phyloP scores from a whole-genome alignment of 23 tunicate species.

The Ciona savignyi region DNA sequence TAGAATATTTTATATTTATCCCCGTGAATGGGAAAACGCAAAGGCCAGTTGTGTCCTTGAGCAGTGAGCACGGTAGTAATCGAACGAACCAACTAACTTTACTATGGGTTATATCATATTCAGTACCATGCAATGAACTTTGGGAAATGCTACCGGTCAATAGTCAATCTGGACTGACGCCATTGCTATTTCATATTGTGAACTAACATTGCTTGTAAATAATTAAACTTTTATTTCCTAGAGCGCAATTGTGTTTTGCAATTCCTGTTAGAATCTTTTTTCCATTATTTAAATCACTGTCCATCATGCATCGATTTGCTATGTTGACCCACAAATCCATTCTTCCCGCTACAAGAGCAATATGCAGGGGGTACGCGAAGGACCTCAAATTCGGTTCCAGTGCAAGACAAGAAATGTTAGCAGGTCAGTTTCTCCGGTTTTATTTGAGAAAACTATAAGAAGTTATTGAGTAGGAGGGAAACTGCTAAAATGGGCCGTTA shows the following conservation, averaged over 20 bases:
- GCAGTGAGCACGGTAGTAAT: too few relatives aligned
- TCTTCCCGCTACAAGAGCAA: conserved; percentile 14
- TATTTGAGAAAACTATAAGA: neutral
- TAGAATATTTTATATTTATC: too few relatives aligned
- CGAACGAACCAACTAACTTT: conserved; percentile 82
- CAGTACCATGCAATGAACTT: conserved; percentile 84
- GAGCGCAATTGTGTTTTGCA: too few relatives aligned
- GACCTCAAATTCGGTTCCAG: conserved; percentile 56
- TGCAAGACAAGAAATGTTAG: conserved; percentile 92
- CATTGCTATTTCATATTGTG: too few relatives aligned
- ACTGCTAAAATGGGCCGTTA: neutral
- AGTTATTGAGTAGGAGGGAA: neutral
- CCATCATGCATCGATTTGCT: conserved; percentile 72
- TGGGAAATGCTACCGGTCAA: too few relatives aligned
- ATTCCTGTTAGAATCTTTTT: too few relatives aligned
- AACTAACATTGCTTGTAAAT: too few relatives aligned
- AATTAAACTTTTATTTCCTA: too few relatives aligned
- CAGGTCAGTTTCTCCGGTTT: conserved; percentile 32
- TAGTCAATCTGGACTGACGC: too few relatives aligned
- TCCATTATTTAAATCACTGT: neutral
- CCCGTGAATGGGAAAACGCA: too few relatives aligned
- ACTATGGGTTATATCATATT: conserved; percentile 85
- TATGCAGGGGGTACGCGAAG: conserved; percentile 61
- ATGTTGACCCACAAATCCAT: conserved; percentile 22
- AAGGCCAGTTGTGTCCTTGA: too few relatives aligned